Conservation (phyloP, 1,140 invertebrate genomes). For the Teleogryllus occipitalis region DNA sequence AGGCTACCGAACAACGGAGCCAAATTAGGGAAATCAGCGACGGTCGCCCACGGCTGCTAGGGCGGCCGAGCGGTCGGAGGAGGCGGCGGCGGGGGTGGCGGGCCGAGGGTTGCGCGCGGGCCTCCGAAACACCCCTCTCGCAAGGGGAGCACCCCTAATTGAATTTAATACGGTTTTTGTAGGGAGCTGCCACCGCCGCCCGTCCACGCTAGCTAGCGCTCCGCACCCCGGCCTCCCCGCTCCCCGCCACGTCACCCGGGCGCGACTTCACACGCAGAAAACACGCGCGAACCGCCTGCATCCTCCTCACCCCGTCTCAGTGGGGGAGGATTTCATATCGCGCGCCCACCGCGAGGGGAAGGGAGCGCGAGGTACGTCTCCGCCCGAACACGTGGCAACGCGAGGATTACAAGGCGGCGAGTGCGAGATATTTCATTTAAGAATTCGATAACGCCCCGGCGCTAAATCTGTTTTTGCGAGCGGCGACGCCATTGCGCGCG, state of each 20-base stretch:
- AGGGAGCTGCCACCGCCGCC: not conserved
- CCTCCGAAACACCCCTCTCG: not conserved
- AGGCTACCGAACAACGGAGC: not conserved
- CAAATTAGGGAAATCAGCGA: not conserved
- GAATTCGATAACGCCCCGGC: not conserved
- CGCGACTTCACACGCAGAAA: too few species aligned
- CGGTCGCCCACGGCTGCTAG: not conserved
- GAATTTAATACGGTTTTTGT: not conserved
- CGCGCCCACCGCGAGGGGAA: too few species aligned
- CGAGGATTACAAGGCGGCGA: not conserved
- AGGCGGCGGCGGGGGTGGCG: not conserved
- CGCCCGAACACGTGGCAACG: not conserved
- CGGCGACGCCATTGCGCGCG: too few species aligned
- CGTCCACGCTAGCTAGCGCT: too few species aligned
- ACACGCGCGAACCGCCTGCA: too few species aligned
- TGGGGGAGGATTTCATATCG: not conserved
- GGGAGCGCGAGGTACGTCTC: not conserved
- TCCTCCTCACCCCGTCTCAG: not conserved
- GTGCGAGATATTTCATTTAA: slow-evolving; percentile 1
- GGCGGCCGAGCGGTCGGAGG: not conserved
- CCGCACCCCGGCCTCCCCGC: too few species aligned
- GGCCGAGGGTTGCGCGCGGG: too few species aligned
- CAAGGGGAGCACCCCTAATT: not conserved
- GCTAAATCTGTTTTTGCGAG: not conserved
- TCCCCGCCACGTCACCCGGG: too few species aligned